A percentile compares a stretch with the other conserved stretches of the same genome.
Evolutionary conservation across 64 coral and sea anemone genomes (phyloP).

Genomic region (Astreopora myriophthalma): DNA sequence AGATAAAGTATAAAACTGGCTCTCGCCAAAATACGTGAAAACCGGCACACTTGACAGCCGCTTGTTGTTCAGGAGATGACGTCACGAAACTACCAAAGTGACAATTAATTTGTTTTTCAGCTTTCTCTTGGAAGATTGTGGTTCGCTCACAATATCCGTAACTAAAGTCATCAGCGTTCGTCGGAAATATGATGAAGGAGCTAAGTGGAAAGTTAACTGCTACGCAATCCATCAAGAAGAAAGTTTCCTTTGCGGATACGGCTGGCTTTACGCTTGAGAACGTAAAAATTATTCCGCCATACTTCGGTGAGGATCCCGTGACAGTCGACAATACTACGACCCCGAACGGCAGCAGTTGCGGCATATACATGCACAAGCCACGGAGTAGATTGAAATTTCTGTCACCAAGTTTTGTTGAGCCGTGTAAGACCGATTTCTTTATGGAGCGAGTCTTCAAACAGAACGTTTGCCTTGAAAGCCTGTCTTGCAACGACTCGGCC

Average conservation of each 20-base stretch:
- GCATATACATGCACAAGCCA: background rate
- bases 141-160: too few relatives aligned
- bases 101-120: too few relatives aligned
- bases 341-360: background rate
- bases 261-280: background rate
- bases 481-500: conserved; percentile 11
- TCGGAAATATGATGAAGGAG: background rate
- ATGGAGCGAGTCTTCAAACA: background rate
- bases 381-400: background rate
- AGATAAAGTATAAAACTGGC: too few relatives aligned
- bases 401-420: background rate
- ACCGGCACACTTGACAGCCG: too few relatives aligned
- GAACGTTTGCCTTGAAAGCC: conserved; percentile 61
- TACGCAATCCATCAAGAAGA: conserved; percentile 14
- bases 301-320: background rate
- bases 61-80: too few relatives aligned
- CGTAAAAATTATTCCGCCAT: conserved; percentile 49
- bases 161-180: too few relatives aligned
- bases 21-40: too few relatives aligned
- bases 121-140: too few relatives aligned
- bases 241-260: conserved; percentile 60
- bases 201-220: background rate
- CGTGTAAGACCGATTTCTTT: background rate
- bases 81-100: too few relatives aligned
- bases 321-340: background rate